These are phyloP conservation scores for Clunio marinus DNA, from an alignment of 2,888 invertebrate genomes.

Conservation along the genomic window DNA sequence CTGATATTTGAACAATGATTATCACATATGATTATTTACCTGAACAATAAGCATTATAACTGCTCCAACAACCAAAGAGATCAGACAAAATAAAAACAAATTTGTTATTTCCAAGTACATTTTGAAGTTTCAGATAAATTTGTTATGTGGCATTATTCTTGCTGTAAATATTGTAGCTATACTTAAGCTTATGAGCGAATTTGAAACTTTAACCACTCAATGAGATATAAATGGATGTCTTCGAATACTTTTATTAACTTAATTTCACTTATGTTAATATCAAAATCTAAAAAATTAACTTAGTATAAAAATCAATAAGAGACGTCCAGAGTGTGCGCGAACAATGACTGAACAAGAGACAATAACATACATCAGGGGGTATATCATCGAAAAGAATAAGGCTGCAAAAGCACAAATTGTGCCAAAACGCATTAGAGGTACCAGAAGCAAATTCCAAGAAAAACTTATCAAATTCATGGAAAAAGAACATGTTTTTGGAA, in stretches of 20 bases:
- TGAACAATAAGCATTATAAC: conserved; percentile 51
- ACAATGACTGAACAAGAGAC: conserved; percentile 27
- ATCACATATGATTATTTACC: conserved; percentile 47
- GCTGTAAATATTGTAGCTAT: too few relatives aligned
- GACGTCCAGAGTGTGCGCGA: conserved; percentile 22
- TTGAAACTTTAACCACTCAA: too few relatives aligned
- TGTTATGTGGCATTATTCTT: neutral
- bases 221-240: too few relatives aligned
- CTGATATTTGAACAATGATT: conserved; percentile 43
- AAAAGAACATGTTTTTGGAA: too few relatives aligned
- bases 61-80: conserved; percentile 55
- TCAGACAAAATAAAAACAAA: conserved; percentile 52
- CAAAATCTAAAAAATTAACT: neutral
- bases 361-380: too few relatives aligned
- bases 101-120: conserved; percentile 49
- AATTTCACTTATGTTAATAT: neutral
- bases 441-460: too few relatives aligned
- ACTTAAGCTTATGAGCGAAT: too few relatives aligned
- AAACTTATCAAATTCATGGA: too few relatives aligned
- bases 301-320: conserved; percentile 20
- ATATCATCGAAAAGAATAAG: too few relatives aligned
- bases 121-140: neutral
- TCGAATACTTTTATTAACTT: too few relatives aligned
- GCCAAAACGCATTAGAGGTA: too few relatives aligned
- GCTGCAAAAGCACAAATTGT: too few relatives aligned